phyloP scores from a whole-genome alignment of 1,140 invertebrate genomes.

The Helicorthomorpha holstii region DNA sequence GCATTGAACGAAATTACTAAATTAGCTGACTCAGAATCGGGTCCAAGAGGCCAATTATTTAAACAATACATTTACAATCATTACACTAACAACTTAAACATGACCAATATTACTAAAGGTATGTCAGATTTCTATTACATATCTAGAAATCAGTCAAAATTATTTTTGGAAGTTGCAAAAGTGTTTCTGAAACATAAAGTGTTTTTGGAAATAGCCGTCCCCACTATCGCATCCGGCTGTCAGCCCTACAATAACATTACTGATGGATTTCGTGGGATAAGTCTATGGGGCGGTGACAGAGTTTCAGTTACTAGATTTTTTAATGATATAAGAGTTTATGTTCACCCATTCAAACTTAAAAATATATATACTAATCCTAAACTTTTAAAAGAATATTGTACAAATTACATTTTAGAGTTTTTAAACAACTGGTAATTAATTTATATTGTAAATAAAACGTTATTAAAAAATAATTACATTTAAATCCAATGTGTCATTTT shows the following conservation, averaged over 20 bases:
- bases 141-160: background rate
- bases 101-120: background rate
- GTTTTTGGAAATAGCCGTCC: background rate
- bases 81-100: background rate
- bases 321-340: background rate
- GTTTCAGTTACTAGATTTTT: background rate
- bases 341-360: conserved; percentile 1
- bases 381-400: no score
- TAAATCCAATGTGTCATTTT: no score
- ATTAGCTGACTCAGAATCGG: background rate
- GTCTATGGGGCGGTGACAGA: background rate
- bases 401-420: no score
- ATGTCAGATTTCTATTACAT: background rate
- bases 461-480: no score
- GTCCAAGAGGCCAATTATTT: background rate
- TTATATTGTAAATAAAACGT: no score
- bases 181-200: background rate
- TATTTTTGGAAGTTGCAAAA: background rate
- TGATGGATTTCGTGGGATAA: background rate
- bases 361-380: no score
- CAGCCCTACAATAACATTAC: background rate
- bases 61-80: background rate
- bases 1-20: background rate
- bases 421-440: no score
- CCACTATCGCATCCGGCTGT: background rate